Evolutionary conservation across 2,113 vertebrate species (phyloP), one percentile per base, ranked within the genome.

Genomic region (Coracopsis vasa): DNA sequence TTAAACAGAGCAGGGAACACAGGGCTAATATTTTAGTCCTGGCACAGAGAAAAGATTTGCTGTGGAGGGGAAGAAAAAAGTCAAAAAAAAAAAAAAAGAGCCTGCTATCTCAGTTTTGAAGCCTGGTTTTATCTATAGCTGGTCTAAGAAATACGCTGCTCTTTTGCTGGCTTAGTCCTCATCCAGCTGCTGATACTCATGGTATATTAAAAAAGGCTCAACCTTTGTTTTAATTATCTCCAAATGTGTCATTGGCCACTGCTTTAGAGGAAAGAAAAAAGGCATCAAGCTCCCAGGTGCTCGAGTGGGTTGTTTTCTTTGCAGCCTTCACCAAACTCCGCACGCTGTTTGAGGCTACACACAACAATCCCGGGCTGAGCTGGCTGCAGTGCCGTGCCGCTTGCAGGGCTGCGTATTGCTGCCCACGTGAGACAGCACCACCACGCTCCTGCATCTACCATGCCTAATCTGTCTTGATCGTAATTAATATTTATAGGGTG

Each of bases 1-100:
- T 94, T 81, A 92, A 95, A 89, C 67, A 95, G 83, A 53, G 86
- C 28, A 87, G 73, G 56, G 77, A 92, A 89, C 83, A 65, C 48
- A 69, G 51, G 5, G 31, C 72, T 93, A 88, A 83, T 92, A 83
- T 90, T 83, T 84, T 45, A 90, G 88, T 79, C 80, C 61, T 91
- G 74, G 88, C 86, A 94, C 64, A 69, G 74, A 92, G 50, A 14
- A 74, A 86, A 84, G 27, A 64, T 72, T 81, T 94, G 89, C 18
- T 56, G 56, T 35, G 45, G 18, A 56, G 28, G 33, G 21, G 5
- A 2, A 65, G 62, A 73, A 60, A 3, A 10, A 5, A n/a, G 11
- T 7, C 2, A 10, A 10, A 41, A 28, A n/a, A 10, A 41, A 28
- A 33, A 25, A 25, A 45, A 77, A 54, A 33, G 50, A 29, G 6